A percentile compares a stretch with the other conserved stretches of the same genome.
phyloP scores from a whole-genome alignment of 2,113 vertebrate genomes.

The Bambusicola thoracicus region DNA sequence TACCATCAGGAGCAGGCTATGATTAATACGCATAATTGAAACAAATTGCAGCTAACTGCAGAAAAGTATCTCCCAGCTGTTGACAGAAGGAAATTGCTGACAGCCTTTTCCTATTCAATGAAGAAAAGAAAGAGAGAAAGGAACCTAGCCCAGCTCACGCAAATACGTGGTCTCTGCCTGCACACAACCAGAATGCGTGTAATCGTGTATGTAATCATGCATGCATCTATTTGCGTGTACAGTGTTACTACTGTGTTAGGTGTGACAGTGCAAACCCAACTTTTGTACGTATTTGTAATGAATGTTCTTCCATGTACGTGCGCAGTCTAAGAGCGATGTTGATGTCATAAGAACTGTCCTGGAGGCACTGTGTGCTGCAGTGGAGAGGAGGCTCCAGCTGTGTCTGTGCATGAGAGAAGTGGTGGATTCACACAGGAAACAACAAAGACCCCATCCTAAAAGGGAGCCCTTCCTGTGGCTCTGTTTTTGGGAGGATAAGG shows the following conservation, averaged over 20 bases:
- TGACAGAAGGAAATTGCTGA: conserved; percentile 81
- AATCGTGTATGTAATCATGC: fast-evolving
- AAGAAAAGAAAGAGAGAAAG: conserved; percentile 7
- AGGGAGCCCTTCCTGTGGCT: neutral
- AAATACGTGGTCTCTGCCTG: neutral
- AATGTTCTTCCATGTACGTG: fast-evolving
- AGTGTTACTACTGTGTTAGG: neutral
- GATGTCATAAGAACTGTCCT: too few relatives aligned
- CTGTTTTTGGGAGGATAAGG: neutral
- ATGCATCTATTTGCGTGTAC: neutral
- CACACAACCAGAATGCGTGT: fast-evolving
- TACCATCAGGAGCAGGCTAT: conserved; percentile 76
- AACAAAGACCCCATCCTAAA: neutral
- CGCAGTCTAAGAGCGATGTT: too few relatives aligned
- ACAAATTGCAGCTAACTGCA: conserved; percentile 82
- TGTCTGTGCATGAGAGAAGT: fast-evolving
- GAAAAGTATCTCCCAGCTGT: conserved; percentile 82
- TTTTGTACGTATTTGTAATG: fast-evolving
- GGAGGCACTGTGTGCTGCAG: neutral
- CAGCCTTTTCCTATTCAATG: conserved; percentile 69
- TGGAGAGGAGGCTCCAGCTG: neutral
- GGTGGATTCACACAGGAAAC: neutral
- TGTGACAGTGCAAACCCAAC: neutral
- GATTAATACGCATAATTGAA: conserved; percentile 85
- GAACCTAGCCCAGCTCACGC: neutral